Base-by-base conservation (phyloP, 2,113 vertebrate genomes). In the Tichodroma muraria region DNA sequence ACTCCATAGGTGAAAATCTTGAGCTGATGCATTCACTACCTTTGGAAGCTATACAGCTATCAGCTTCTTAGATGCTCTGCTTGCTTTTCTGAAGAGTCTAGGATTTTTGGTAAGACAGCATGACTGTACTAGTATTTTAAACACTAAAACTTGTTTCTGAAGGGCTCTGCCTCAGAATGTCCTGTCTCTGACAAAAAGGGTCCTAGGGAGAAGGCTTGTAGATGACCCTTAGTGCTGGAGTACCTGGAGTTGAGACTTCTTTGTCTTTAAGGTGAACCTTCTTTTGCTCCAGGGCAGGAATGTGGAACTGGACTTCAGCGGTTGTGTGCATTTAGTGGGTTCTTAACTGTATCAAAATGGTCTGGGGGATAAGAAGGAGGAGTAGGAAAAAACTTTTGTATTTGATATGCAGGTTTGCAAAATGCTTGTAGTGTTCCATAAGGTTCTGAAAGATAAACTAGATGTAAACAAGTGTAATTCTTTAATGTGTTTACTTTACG, bases 91-190 rank as follows among this genome's bases (percentile, higher is more conserved):
- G 90, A 96, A 70, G 88, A 88, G 42, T 53, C 82, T 84, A 56
- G 91, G 95, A 94, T 85, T 93, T 96, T 52, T 45, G 94, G 90
- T 91, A 66, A 84, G 71, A 59, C 19, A 50, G 9, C 33, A 13
- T n/a, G 47, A 33, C 31, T 73, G 47, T 72, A 16, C 66, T 80
- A 16, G 21, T 47, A 13, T 38, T 92, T 87, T 54, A 71, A 54
- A 23, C 20, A 4, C 30, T 30, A 35, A 33, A 66, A 47, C 10
- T 33, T 42, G 30, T 35, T 47, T 40, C 8, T 61, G 50, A 52
- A 79, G 38, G 31, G 7, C 22, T 69, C 8, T 49, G 31, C n/a
- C 15, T 61, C 16, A 42, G 24, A 54, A 22, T 54, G 27, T 27
- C 15, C 9, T 14, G 23, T 44, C 13, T 60, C 22, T 54, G 56